Base-by-base conservation (phyloP, 2,113 vertebrate species). In the Lepus americanus region DNA sequence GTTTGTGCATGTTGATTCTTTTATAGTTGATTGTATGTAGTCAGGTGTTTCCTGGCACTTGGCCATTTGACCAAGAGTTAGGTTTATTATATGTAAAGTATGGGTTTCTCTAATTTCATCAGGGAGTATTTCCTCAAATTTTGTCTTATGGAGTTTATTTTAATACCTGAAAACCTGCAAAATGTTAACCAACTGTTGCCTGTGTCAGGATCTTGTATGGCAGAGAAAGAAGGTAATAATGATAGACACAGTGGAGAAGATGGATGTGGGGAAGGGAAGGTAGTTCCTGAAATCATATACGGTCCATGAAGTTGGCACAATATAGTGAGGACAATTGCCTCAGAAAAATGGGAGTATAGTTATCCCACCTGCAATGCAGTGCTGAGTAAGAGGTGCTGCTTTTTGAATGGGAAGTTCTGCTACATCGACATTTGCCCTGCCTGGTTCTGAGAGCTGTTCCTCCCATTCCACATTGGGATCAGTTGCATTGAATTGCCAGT, bases 41-140 rank as follows among this genome's bases (percentile, higher is more conserved):
- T 53, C 10, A 78, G 7, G 10, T 85, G 25, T 92, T 83, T 84
- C 22, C 53, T 80, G 53, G 6, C 4, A 93, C 8, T 83, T 14
- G 19, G 22, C 92, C 23, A 29, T 95, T 92, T 84, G 61, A 13
- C 5, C 25, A 74, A n/a, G 11, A 83, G 13, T 25, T 11, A 27
- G 70, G 23, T 88, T 95, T 79, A 79, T 86, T 95, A 93, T 22
- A 22, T 11, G 27, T 27, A 33, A 81, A 63, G 22, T 59, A 31
- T 72, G 33, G 23, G 13, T 79, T 78, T 70, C 67, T 74, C 44
- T 92, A 84, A 72, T 70, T 89, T 85, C 4, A 78, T 5, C 29
- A 78, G 69, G 36, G 23, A 64, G 3, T 87, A 83, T 70, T 93
- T 92, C 44, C 80, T 93, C 44, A 84, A 17, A 67, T 29, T 55